phyloP scores from a whole-genome alignment of 2,888 invertebrate species.

The Dione juno region DNA sequence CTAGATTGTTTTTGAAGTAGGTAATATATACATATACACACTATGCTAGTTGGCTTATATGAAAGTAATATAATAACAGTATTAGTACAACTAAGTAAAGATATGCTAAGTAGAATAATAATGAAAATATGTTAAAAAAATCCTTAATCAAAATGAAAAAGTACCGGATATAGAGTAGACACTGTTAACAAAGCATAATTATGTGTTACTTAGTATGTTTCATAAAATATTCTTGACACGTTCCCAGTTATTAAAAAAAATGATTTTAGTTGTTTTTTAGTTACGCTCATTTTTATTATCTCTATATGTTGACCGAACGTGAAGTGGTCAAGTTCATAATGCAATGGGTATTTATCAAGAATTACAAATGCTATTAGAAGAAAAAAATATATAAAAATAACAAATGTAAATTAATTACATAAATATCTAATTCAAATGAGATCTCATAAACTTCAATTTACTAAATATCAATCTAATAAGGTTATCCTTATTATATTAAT shows the following conservation, averaged over 20 bases:
- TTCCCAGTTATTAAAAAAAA: neutral
- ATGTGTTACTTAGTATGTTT: neutral
- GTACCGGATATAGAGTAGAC: neutral
- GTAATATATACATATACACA: too few relatives aligned
- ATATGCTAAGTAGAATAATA: too few relatives aligned
- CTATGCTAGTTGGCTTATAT: too few relatives aligned
- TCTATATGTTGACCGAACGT: slow-evolving; percentile 7
- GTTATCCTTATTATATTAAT: too few relatives aligned
- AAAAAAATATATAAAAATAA: too few relatives aligned
- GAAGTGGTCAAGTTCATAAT: slow-evolving; percentile 7
- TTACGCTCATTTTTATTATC: slow-evolving; percentile 7
- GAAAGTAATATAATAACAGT: neutral
- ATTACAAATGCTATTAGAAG: too few relatives aligned
- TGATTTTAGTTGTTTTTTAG: neutral
- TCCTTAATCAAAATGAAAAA: neutral
- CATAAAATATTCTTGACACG: neutral
- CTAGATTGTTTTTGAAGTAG: too few relatives aligned
- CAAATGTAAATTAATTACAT: too few relatives aligned
- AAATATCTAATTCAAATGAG: too few relatives aligned
- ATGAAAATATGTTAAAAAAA: neutral
- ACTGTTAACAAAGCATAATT: neutral
- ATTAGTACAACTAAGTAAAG: too few relatives aligned
- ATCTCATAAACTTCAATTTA: neutral
- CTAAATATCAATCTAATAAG: neutral
- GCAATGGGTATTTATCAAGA: too few relatives aligned